Conservation (phyloP, 2,888 invertebrate species). For the Ceriagrion tenellum region DNA sequence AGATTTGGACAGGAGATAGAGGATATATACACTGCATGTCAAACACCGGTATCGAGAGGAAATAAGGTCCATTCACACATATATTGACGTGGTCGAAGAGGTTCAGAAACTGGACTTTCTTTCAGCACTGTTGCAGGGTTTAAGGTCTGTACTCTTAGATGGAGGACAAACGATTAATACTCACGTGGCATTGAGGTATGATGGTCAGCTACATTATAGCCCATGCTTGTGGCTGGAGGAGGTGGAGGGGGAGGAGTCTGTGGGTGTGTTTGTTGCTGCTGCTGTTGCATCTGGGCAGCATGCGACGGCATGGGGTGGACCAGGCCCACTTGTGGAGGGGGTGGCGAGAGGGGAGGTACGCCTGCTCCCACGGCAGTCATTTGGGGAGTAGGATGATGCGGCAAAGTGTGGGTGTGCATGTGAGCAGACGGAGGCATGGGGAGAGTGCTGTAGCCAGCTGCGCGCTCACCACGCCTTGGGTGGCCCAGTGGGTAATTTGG, state of each 20-base stretch:
- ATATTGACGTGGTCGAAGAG: no score
- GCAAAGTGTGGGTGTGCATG: conserved; percentile 72
- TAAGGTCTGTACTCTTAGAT: no score
- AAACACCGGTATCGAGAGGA: no score
- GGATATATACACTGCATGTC: no score
- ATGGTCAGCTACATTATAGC: conserved; percentile 77
- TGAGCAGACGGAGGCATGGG: conserved; percentile 83
- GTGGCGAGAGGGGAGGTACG: conserved; percentile 72
- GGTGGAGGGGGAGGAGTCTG: conserved; percentile 84
- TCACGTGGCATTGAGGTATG: conserved; percentile 91
- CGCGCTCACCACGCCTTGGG: conserved; percentile 83
- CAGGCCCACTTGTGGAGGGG: conserved; percentile 85
- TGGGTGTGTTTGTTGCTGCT: conserved; percentile 80
- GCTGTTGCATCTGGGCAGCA: conserved; percentile 69
- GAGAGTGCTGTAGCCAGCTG: conserved; percentile 91
- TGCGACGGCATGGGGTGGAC: conserved; percentile 86
- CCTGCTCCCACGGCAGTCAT: conserved; percentile 61
- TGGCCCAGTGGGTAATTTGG: conserved; percentile 95
- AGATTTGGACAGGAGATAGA: no score
- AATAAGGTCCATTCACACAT: no score
- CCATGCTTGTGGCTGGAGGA: conserved; percentile 77
- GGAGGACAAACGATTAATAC: conserved; percentile 76
- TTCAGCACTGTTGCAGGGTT: no score
- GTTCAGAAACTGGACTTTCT: no score
- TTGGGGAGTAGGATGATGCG: conserved; percentile 74